These are phyloP conservation scores for Orthosia cruda DNA, from an alignment of 2,888 invertebrate genomes.

Conservation along the genomic window DNA sequence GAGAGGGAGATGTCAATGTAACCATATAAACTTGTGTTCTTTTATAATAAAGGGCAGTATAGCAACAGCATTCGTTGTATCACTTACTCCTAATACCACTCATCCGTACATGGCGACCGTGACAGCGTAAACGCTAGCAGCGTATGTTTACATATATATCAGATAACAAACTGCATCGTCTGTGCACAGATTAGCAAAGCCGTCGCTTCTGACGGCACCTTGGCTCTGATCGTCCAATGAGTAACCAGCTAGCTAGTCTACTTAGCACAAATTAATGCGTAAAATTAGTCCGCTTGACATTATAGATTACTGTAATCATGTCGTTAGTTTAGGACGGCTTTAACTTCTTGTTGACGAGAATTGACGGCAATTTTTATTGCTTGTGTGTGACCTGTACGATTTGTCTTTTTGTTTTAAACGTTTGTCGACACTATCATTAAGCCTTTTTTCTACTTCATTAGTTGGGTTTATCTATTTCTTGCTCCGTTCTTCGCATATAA, in stretches of 20 bases:
- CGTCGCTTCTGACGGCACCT: conserved; percentile 10
- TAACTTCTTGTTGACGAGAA: conserved; percentile 20
- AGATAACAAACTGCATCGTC: conserved; percentile 55
- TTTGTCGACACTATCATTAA: background rate
- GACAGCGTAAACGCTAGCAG: too few relatives aligned
- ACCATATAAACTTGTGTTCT: too few relatives aligned
- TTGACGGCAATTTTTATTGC: conserved; percentile 44
- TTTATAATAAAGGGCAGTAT: too few relatives aligned
- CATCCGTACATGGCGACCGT: too few relatives aligned
- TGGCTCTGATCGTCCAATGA: conserved; percentile 45
- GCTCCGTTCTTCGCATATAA: background rate
- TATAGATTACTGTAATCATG: conserved; percentile 52
- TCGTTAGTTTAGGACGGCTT: conserved; percentile 9
- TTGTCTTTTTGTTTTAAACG: background rate
- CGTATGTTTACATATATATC: too few relatives aligned
- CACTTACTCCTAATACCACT: too few relatives aligned
- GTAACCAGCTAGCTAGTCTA: conserved; percentile 31
- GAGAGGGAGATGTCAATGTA: too few relatives aligned
- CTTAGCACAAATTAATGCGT: conserved; percentile 37
- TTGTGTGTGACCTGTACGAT: conserved; percentile 35
- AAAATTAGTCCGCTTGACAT: conserved; percentile 52
- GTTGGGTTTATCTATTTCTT: conserved; percentile 12
- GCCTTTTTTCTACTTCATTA: background rate
- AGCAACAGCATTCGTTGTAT: too few relatives aligned
- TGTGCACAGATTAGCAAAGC: conserved; percentile 41